Percentiles rank a stretch among this genome's conserved stretches.
Evolutionary conservation across 2,888 invertebrate genomes (phyloP).

Genomic region (Nephrotoma guestfalica): DNA sequence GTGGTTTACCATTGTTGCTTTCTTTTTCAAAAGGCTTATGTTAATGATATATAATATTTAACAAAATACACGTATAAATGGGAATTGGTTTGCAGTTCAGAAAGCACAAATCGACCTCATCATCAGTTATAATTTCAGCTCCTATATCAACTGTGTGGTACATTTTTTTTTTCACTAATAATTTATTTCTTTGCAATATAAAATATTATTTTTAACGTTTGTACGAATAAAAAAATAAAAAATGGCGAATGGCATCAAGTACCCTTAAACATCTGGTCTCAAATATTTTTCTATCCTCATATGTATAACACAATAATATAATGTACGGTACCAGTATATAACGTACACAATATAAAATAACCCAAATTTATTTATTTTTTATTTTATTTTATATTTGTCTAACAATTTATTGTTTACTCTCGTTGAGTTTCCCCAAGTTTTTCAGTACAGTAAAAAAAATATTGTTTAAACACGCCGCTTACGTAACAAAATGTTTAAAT

Average conservation of each 20-base stretch:
- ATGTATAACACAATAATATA: not conserved
- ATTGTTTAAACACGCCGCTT: not conserved
- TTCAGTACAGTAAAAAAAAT: not conserved
- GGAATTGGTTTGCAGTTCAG: not conserved
- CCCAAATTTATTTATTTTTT: not conserved
- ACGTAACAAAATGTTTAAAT: too few relatives aligned
- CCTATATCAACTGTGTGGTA: not conserved
- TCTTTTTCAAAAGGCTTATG: not conserved
- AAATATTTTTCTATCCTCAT: not conserved
- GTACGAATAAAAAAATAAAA: not conserved
- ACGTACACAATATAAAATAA: not conserved
- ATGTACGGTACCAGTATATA: not conserved
- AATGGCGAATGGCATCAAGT: conserved; percentile 4
- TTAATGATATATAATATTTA: not conserved
- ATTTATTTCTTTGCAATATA: not conserved
- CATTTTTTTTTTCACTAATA: not conserved
- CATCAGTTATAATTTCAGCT: not conserved
- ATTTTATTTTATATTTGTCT: not conserved
- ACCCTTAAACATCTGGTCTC: conserved; percentile 3
- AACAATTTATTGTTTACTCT: not conserved
- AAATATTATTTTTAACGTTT: not conserved
- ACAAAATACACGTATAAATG: not conserved
- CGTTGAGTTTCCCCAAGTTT: not conserved
- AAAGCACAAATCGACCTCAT: not conserved
- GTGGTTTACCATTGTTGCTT: not conserved